phyloP scores from a whole-genome alignment of 2,888 invertebrate species.

The Amblyjoppa proteus region DNA sequence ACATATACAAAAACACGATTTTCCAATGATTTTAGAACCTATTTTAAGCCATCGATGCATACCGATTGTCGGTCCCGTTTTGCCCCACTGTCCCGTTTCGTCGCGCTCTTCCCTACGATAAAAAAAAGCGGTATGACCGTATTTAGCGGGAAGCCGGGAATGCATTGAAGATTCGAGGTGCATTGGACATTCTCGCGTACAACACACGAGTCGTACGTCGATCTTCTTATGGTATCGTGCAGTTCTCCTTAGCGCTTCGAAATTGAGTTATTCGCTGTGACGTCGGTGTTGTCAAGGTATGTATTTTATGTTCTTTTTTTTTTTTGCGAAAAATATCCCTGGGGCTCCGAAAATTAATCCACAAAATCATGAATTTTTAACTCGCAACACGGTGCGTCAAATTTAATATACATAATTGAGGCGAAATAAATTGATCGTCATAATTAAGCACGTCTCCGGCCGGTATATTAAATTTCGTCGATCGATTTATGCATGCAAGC shows the following conservation, averaged over 20 bases:
- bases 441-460: no score
- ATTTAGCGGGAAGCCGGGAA: constrained; percentile 51
- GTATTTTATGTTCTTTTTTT: background rate
- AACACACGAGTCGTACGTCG: background rate
- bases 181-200: constrained; percentile 28
- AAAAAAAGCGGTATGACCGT: constrained; percentile 71
- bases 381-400: background rate
- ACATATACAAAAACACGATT: no score
- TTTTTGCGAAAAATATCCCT: background rate
- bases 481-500: background rate
- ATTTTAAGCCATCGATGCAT: no score
- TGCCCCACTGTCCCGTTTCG: no score
- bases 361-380: background rate
- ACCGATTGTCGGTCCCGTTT: no score
- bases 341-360: background rate
- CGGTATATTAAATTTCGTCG: background rate
- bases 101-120: constrained; percentile 9
- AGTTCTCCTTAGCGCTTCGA: background rate
- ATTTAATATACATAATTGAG: background rate
- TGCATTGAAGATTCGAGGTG: background rate
- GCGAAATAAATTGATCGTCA: background rate
- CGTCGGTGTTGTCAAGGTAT: background rate
- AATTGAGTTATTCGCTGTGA: constrained; percentile 39
- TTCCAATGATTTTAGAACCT: no score
- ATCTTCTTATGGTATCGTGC: background rate